Base-by-base conservation (phyloP, 2,888 invertebrate species). In the Chaitophorus viminalis region DNA sequence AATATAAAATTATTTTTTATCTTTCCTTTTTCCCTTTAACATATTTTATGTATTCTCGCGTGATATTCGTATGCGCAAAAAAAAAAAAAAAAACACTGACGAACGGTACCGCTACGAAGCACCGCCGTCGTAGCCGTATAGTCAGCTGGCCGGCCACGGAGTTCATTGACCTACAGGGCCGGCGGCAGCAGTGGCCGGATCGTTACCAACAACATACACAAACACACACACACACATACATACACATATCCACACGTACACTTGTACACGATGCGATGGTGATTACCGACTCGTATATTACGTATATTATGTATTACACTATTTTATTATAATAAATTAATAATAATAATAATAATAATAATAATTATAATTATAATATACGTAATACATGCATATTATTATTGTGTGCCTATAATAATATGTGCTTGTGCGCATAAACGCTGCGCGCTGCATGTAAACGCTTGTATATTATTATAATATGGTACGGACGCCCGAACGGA, bases 181-280 rank as follows among this genome's bases (percentile, higher is more conserved):
- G 74, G 74, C 79, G 60, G 33, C 36, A 70, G 78, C 86, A 25
- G 60, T 60, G 60, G 78, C 54, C 87, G 79, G 87, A 87, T 87
- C 87, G 87, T 87, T 87, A 87, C 87, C 87, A 81, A 87, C 81
- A 86, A 85, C 85, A 78, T 31, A 78, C 77, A 84, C 68, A 85
- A 21, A 25, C 18, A 82, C 54, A 60, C 33, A 82, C 25, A 18
- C 21, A 33, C 6, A 74, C 29, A 54, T n/a, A 33, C 52, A 54
- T n/a, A n/a, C n/a, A 78, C 77, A 76, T 36, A 85, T 21, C 17
- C 18, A 74, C 54, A 39, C 74, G 33, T 1, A 36, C 17, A 74
- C 21, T 9, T 17, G n/a, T 46, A 76, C 75, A n/a, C 39, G 39
- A 25, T 21, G n/a, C 74, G 18, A n/a, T 6, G 36, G 18, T 25